Evolutionary conservation across 2,888 invertebrate species (phyloP), one percentile per base, ranked within the genome.

Genomic region (Uropetala carovei): DNA sequence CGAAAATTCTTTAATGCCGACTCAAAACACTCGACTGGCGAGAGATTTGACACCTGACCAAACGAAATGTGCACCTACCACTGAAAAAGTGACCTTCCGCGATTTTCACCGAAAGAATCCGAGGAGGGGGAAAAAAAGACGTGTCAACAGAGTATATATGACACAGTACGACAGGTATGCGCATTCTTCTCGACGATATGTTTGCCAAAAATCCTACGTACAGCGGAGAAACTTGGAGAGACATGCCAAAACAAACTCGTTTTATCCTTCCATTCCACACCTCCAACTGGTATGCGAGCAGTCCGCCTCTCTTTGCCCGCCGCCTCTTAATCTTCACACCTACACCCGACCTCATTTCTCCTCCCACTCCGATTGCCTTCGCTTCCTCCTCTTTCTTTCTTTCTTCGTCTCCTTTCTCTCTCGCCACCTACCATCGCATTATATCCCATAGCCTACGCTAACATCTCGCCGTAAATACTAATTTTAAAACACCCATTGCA

Each of bases 181-280:
- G 68, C 89, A 89, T 89, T 89, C 89, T 68, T 89, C 89, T 7
- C 83, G 75, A n/a, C 75, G 18, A 22, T 57, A 10, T 22, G 11
- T 89, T 64, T 60, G 89, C 89, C 89, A 89, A 89, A 89, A 89
- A 89, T 18, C 68, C 64, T 18, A 43, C 89, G 43, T 64, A 64
- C 64, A 60, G 27, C 89, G 89, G 27, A n/a, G 89, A 89, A 89
- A 89, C 89, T 75, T 22, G 75, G 22, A 75, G 22, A 75, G 22
- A 27, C 75, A 27, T 75, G 75, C 75, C 75, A 75, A 75, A 75
- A 75, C 27, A 75, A 75, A 75, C 75, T 75, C 75, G 75, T 75
- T 75, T 27, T 75, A 75, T 27, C 75, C 75, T 27, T 27, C 22
- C 75, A 22, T 22, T 75, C 75, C 75, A 75, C 75, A 75, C 75